phyloP scores from a whole-genome alignment of 1,140 invertebrate species.

The Armadillidium nasatum region DNA sequence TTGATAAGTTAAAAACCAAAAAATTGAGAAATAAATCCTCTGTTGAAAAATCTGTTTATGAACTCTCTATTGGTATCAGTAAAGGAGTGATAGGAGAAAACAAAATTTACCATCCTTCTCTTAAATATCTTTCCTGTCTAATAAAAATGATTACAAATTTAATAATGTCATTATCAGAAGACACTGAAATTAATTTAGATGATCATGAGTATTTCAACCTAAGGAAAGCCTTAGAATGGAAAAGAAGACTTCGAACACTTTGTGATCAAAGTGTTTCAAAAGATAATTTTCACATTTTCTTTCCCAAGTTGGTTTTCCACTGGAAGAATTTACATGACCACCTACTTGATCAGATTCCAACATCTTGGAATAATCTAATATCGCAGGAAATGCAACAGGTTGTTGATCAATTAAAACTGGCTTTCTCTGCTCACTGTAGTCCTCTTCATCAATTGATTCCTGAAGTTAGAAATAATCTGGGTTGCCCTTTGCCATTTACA shows the following conservation, averaged over 20 bases:
- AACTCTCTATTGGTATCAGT: conserved; percentile 31
- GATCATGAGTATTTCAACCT: conserved; percentile 24
- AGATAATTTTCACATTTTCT: conserved; percentile 33
- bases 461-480: conserved; percentile 22
- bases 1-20: no score
- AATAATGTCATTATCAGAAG: conserved; percentile 17
- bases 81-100: conserved; percentile 28
- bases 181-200: conserved; percentile 19
- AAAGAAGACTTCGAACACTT: conserved; percentile 25
- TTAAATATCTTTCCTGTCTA: conserved; percentile 24
- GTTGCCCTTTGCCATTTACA: conserved; percentile 34
- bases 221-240: conserved; percentile 28
- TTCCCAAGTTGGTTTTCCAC: conserved; percentile 40
- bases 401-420: conserved; percentile 29
- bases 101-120: conserved; percentile 24
- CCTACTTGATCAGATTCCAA: conserved; percentile 37
- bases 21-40: no score
- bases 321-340: conserved; percentile 41
- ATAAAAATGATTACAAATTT: conserved; percentile 19
- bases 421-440: conserved; percentile 32
- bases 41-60: conserved; percentile 18
- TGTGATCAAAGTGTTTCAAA: conserved; percentile 29
- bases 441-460: conserved; percentile 32
- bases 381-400: conserved; percentile 21
- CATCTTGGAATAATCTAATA: conserved; percentile 29